Evolutionary conservation across 1,140 invertebrate genomes (phyloP).

Genomic region (Heliconius hermathena): DNA sequence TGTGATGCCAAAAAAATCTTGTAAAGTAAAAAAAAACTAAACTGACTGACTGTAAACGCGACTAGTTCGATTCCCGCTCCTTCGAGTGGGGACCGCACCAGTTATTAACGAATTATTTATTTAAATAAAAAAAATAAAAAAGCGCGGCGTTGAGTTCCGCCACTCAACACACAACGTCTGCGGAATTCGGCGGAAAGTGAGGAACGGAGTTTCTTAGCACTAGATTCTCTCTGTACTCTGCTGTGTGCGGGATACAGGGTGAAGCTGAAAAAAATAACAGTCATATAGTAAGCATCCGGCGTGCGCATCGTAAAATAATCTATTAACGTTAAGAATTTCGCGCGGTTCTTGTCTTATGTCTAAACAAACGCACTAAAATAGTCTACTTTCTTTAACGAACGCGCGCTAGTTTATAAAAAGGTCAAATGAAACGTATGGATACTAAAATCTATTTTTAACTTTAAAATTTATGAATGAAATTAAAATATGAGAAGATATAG

Average conservation of each 20-base stretch:
- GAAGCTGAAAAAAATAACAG: not conserved
- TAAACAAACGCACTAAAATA: constrained; percentile 1
- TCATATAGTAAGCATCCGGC: not conserved
- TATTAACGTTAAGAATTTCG: constrained; percentile 12
- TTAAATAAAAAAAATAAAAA: too few species aligned
- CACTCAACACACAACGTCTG: too few species aligned
- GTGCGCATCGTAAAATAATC: not conserved
- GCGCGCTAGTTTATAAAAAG: not conserved
- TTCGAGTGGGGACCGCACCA: too few species aligned
- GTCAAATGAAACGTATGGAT: not conserved
- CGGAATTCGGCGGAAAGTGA: not conserved
- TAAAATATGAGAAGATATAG: too few species aligned
- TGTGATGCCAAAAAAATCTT: too few species aligned
- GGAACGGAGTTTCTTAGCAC: not conserved
- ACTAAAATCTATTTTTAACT: not conserved
- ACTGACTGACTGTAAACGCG: too few species aligned
- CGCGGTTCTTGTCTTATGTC: constrained; percentile 16
- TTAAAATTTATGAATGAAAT: not conserved
- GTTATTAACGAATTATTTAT: too few species aligned
- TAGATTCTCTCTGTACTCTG: too few species aligned
- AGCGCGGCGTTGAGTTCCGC: too few species aligned
- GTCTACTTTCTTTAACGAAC: constrained; percentile 5
- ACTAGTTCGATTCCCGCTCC: too few species aligned
- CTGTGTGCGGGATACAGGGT: too few species aligned
- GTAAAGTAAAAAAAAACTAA: too few species aligned